Conservation (phyloP, 2,888 invertebrate genomes). For the Ellobium chinense region DNA sequence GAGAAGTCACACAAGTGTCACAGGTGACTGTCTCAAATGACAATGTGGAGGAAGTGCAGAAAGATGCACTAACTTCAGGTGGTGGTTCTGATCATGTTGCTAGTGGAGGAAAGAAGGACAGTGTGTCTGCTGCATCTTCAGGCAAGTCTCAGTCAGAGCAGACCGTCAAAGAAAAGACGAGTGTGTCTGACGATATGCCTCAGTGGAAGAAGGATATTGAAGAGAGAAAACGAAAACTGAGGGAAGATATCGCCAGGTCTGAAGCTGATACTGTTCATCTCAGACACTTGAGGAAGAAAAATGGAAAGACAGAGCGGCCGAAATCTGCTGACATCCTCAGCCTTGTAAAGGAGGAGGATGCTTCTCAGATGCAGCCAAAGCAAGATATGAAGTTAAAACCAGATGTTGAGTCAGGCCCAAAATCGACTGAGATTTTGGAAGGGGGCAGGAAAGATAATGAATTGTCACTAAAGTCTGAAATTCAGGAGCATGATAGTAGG, state of each 20-base stretch:
- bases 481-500: neutral
- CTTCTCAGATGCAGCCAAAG: neutral
- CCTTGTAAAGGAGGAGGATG: neutral
- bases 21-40: neutral
- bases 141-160: neutral
- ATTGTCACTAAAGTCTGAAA: too few relatives aligned
- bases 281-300: neutral
- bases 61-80: neutral
- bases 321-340: constrained; percentile 2
- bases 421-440: neutral
- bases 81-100: neutral
- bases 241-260: constrained; percentile 16
- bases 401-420: neutral
- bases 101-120: neutral
- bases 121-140: neutral
- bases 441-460: neutral
- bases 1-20: neutral
- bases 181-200: constrained; percentile 15
- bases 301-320: neutral
- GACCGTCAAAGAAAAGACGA: neutral
- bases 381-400: neutral
- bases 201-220: constrained; percentile 44
- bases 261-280: neutral
- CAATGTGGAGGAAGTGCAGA: neutral
- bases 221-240: constrained; percentile 37